phyloP scores from a whole-genome alignment of 2,113 vertebrate species.

The Zosterops lateralis region DNA sequence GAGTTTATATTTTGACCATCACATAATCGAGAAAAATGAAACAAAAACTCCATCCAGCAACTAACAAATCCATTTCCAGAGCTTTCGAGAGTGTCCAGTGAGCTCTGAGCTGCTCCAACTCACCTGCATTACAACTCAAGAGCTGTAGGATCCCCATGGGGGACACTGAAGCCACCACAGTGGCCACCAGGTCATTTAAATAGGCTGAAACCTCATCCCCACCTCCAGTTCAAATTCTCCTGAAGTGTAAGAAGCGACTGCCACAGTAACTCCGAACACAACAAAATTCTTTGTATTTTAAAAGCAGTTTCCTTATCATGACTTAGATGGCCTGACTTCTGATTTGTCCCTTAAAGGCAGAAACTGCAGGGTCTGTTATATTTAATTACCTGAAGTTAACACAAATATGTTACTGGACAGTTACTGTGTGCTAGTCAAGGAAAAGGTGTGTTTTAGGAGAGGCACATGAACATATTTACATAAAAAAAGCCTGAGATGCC shows the following conservation, averaged over 20 bases:
- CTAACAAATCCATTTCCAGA: not conserved
- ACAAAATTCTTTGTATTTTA: not conserved
- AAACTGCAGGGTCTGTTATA: not conserved
- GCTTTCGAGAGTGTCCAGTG: not conserved
- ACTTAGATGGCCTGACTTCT: not conserved
- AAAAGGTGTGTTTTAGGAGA: not conserved
- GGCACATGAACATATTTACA: fast-evolving
- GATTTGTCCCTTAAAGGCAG: not conserved
- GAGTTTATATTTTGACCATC: not conserved
- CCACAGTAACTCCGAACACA: not conserved
- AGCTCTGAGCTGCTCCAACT: not conserved
- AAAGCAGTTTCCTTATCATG: fast-evolving
- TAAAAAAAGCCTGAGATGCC: not conserved
- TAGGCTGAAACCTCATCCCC: not conserved
- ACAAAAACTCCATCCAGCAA: not conserved
- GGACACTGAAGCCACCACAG: not conserved
- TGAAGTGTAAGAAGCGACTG: not conserved
- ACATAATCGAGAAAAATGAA: not conserved
- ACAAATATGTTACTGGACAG: not conserved
- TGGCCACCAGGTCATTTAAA: not conserved
- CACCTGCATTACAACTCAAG: not conserved
- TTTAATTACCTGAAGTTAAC: not conserved
- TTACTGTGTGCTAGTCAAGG: not conserved
- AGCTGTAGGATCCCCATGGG: not conserved
- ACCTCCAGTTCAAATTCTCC: not conserved